Evolutionary conservation across 2,888 invertebrate species (phyloP), one percentile per base, ranked within the genome.

Genomic region (Neoscelio sp.): DNA sequence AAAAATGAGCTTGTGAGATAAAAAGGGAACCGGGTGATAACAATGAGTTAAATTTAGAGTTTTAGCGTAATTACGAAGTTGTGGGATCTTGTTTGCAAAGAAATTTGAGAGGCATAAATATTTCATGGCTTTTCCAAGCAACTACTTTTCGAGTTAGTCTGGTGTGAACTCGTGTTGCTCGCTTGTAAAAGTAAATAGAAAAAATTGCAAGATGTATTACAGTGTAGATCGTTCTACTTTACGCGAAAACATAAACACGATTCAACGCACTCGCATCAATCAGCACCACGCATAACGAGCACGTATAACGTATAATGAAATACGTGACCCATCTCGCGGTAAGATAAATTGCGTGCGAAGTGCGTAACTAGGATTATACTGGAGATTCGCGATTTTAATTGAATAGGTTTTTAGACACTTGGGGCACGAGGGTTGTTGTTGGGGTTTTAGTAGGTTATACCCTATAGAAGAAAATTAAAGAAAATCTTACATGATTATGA

Each of bases 301-400:
- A 10, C 46, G 26, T 64, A 58, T 64, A 60, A 56, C 52, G 74
- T 80, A 82, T 85, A 88, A 87, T 87, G 87, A 85, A 88, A 85
- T 86, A 88, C 87, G 88, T 88, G 88, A 88, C 87, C 84, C 83
- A 88, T 86, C 85, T 81, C 80, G 79, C 52, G 56, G n/a, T 46
- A 70, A 68, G 87, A 83, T 86, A 87, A 87, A 87, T 80, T 82
- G 68, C 68, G 74, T 79, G 52, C 13, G 38, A 70, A 65, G 54
- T 79, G 68, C 70, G 78, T 70, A n/a, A 67, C 33, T 26, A 38
- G 13, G 38, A 38, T 48, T 30, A 52, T 7, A 30, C 26, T 26
- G 35, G 30, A n/a, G n/a, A 58, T 44, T 48, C 44, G 38, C 40
- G 52, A 38, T 20, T 65, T 62, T 54, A 13, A 42, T 35, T 23